Evolutionary conservation across 35 echinoderm and acorn worm genomes (phyloP).

Genomic region (Nesometra sesokonis): DNA sequence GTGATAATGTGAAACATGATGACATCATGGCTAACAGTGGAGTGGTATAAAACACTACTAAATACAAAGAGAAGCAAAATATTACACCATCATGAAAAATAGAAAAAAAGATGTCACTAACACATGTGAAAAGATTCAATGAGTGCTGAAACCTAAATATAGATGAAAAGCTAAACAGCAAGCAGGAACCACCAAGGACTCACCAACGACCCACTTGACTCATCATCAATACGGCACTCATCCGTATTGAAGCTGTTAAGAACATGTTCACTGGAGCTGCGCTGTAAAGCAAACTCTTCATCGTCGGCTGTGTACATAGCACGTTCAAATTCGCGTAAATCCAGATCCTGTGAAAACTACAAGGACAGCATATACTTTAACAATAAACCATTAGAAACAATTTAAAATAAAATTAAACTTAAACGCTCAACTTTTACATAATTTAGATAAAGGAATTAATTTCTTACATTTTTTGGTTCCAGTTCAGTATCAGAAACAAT

Average conservation of each 20-base stretch:
- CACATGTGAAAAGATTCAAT: no score
- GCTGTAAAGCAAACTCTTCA: neutral
- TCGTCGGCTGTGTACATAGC: neutral
- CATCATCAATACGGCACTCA: neutral
- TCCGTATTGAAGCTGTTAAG: neutral
- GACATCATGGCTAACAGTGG: no score
- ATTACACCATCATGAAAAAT: no score
- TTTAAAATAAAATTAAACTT: no score
- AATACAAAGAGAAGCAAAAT: no score
- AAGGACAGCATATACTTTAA: neutral
- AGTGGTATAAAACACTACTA: no score
- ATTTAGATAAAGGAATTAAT: neutral
- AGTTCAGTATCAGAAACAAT: neutral
- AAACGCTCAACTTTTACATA: no score
- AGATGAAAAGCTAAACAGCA: no score
- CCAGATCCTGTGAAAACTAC: neutral
- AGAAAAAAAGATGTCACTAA: no score
- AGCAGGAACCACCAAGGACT: neutral
- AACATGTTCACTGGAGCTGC: neutral
- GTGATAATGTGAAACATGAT: no score
- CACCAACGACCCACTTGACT: neutral
- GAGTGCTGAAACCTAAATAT: no score
- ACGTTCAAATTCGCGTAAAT: neutral
- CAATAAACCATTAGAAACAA: neutral
- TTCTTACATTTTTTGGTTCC: neutral